Percentiles rank a stretch among this genome's conserved stretches.
These are phyloP conservation scores for Arenicola marina DNA, from an alignment of 2,888 invertebrate genomes.

Conservation along the genomic window DNA sequence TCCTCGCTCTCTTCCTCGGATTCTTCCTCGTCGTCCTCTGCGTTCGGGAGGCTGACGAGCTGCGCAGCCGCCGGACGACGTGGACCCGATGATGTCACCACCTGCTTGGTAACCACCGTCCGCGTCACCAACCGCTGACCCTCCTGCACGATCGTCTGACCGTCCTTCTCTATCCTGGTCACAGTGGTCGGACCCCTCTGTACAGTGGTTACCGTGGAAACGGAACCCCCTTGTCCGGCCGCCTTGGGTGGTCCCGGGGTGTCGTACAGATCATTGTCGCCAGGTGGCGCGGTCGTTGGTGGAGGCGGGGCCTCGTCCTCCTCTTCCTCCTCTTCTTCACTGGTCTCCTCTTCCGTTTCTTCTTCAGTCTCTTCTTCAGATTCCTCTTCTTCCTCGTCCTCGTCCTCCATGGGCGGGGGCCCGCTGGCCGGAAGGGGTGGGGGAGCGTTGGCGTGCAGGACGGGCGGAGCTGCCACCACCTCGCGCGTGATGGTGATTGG, in stretches of 20 bases:
- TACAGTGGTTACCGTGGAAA: not conserved
- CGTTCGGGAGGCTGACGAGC: not conserved
- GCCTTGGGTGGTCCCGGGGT: not conserved
- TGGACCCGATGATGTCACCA: not conserved
- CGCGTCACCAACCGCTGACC: not conserved
- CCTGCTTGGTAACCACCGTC: slow-evolving; percentile 14
- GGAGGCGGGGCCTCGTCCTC: not conserved
- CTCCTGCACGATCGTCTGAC: not conserved
- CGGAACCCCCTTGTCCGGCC: not conserved
- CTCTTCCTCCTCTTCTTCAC: slow-evolving; percentile 10
- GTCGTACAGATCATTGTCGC: not conserved
- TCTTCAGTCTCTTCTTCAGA: slow-evolving; percentile 8
- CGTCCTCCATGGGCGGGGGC: slow-evolving; percentile 10
- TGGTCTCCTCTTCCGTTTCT: slow-evolving; percentile 34
- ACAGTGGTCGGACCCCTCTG: too few relatives aligned
- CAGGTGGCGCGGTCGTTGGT: not conserved
- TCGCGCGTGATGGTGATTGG: not conserved
- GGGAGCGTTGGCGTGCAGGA: not conserved
- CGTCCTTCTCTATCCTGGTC: too few relatives aligned
- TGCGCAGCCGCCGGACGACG: not conserved
- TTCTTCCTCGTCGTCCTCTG: slow-evolving; percentile 10
- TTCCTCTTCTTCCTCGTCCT: slow-evolving; percentile 5
- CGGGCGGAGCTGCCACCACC: not conserved
- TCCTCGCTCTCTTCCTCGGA: slow-evolving; percentile 5
- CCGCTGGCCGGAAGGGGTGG: not conserved